These are phyloP conservation scores for Dasypus novemcinctus DNA, from an alignment of 2,113 vertebrate species.

Conservation along the genomic window DNA sequence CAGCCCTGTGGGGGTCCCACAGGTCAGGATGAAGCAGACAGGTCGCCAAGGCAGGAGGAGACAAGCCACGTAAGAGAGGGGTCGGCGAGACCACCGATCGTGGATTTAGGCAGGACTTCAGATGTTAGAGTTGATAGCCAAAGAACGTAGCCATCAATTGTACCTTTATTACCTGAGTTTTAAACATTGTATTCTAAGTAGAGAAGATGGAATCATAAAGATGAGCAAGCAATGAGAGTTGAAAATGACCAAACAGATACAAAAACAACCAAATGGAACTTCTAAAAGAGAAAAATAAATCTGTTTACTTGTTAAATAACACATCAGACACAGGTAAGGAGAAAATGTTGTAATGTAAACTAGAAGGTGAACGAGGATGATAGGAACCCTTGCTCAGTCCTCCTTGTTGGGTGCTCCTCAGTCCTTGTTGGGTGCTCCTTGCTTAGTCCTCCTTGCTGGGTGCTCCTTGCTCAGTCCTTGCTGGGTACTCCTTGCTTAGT, in stretches of 20 bases:
- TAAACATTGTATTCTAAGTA: not conserved
- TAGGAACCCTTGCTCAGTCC: too few relatives aligned
- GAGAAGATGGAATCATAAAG: not conserved
- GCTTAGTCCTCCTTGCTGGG: too few relatives aligned
- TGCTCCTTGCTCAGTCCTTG: too few relatives aligned
- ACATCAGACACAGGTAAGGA: not conserved
- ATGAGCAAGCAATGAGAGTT: not conserved
- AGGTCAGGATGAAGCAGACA: not conserved
- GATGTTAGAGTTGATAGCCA: not conserved
- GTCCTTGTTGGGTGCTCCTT: too few relatives aligned
- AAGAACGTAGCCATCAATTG: not conserved
- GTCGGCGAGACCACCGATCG: not conserved
- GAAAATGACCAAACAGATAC: not conserved
- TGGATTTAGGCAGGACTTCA: not conserved
- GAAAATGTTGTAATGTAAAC: not conserved
- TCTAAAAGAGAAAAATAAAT: not conserved
- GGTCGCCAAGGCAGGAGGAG: not conserved
- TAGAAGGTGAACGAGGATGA: too few relatives aligned
- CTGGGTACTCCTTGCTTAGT: too few relatives aligned
- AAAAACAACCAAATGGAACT: not conserved
- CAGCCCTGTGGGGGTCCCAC: not conserved
- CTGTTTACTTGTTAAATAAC: not conserved
- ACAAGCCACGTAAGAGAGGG: not conserved
- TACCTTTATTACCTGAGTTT: too few relatives aligned
- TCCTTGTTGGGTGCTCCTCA: too few relatives aligned